Evolutionary conservation across 2,888 invertebrate genomes (phyloP), one percentile per base, ranked within the genome.

Genomic region (Andrena camellia): DNA sequence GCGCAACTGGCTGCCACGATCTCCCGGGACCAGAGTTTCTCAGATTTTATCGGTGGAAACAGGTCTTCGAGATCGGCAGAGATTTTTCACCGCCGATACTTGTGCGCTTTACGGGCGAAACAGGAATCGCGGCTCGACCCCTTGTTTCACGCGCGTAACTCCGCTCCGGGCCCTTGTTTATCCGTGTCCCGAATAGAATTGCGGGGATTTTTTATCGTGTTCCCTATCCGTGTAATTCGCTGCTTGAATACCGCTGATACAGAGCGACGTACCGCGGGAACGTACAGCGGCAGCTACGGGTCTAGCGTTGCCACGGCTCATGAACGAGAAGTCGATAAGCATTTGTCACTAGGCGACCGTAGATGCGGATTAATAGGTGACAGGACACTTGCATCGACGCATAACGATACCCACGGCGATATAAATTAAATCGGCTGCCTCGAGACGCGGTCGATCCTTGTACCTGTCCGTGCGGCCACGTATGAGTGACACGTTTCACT

Each of bases 341-440:
- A 85, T 78, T 85, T 78, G 76, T 81, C 81, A 57, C 57, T 17
- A 42, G 71, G 75, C n/a, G 57, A 60, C 13, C 50, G 54, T n/a
- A 52, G 80, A 71, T 75, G 67, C 33, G 57, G 70, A 64, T 73
- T 78, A 78, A 78, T 78, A 54, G 31, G 69, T 62, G 81, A 67
- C 59, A 57, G 52, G 74, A 75, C 71, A 76, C 78, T 78, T 66
- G 62, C 75, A 35, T 73, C 60, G 52, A 59, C 35, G 68, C 50
- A 75, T 66, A 75, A 85, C 57, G 68, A 83, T 52, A 68, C 31
- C 67, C 23, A 78, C 76, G 75, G 23, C 62, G 63, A 57, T 50
- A 71, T 74, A 80, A 77, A 82, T 84, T 84, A 84, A 81, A 71
- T 64, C 69, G 80, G n/a, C 69, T 52, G 62, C 48, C 60, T 29